Evolutionary conservation across 2,113 vertebrate species (phyloP), one percentile per base, ranked within the genome.

Genomic region (Butorides virescens): DNA sequence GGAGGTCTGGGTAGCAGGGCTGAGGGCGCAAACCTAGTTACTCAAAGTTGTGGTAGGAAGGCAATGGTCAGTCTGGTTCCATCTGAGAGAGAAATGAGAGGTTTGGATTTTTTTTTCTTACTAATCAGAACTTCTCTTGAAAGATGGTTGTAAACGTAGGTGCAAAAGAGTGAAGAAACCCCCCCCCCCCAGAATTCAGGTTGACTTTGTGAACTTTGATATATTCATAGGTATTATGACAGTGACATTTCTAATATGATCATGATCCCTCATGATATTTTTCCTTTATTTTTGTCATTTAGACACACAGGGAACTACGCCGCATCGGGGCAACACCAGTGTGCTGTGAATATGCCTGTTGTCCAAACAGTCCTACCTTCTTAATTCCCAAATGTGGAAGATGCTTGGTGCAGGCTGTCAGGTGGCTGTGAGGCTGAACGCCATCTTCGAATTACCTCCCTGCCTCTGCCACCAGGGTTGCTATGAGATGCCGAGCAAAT

Each of bases 181-280:
- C 4, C 0, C 71, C 46, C 4, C 0, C 0, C 17, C 8, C 21
- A 49, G 18, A 50, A 50, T 72, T 76, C 42, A 55, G 22, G 32
- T 32, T 59, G 22, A 30, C 21, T 16, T 0, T 58, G 27, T 55
- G 13, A 80, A 21, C 39, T 66, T 76, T 8, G 6, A 74, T 70
- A 6, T 32, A 36, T 49, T 92, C 4, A 1, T 29, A 53, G 19
- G 10, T 66, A 10, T 79, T 68, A 34, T 19, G 56, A 11, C 19
- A 61, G 4, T 73, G 23, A 52, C 26, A 58, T 86, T 73, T 49
- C 0, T 5, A 74, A 36, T 42, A n/a, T 20, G 20, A n/a, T 63
- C 52, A n/a, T 20, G 20, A n/a, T 63, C 52, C 50, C 9, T 73
- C 27, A 25, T 66, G 46, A 22, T 4, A 37, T 66, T 65, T 94